Evolutionary conservation across 2,888 invertebrate species (phyloP).

Genomic region (Lithophane semibrunnea): DNA sequence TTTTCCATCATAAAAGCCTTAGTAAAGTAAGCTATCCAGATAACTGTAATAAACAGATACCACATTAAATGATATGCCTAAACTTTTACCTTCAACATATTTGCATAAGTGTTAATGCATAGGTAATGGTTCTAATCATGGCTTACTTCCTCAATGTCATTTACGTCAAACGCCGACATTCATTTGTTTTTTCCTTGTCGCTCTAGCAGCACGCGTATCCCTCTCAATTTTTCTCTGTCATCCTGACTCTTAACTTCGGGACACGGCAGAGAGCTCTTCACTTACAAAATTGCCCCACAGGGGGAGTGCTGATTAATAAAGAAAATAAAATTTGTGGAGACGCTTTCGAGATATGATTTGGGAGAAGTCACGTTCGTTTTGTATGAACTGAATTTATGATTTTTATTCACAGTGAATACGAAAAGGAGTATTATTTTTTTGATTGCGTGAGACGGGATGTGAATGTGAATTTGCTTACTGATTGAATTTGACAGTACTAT

Average conservation of each 20-base stretch:
- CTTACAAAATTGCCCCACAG: slow-evolving; percentile 80
- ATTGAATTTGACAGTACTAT: slow-evolving; percentile 45
- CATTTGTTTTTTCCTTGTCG: slow-evolving; percentile 80
- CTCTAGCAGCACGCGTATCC: slow-evolving; percentile 69
- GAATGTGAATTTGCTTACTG: slow-evolving; percentile 33
- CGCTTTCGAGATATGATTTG: slow-evolving; percentile 76
- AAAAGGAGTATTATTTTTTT: slow-evolving; percentile 61
- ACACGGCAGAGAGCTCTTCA: slow-evolving; percentile 80
- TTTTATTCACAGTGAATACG: slow-evolving; percentile 70
- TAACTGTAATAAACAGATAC: background rate
- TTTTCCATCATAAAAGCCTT: background rate
- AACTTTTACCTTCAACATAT: slow-evolving; percentile 8
- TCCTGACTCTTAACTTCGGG: slow-evolving; percentile 81
- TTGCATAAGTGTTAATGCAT: slow-evolving; percentile 51
- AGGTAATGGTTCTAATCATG: slow-evolving; percentile 64
- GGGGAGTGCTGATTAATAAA: slow-evolving; percentile 87
- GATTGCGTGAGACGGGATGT: slow-evolving; percentile 60
- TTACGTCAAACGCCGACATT: slow-evolving; percentile 71
- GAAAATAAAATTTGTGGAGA: slow-evolving; percentile 81
- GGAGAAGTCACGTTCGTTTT: slow-evolving; percentile 74
- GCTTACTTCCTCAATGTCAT: slow-evolving; percentile 63
- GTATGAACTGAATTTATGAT: slow-evolving; percentile 67
- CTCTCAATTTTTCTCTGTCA: slow-evolving; percentile 84
- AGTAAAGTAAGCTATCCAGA: background rate
- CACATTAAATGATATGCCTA: background rate